Evolutionary conservation across 2,888 invertebrate species (phyloP), one percentile per base, ranked within the genome.

Genomic region (Arctia plantaginis): DNA sequence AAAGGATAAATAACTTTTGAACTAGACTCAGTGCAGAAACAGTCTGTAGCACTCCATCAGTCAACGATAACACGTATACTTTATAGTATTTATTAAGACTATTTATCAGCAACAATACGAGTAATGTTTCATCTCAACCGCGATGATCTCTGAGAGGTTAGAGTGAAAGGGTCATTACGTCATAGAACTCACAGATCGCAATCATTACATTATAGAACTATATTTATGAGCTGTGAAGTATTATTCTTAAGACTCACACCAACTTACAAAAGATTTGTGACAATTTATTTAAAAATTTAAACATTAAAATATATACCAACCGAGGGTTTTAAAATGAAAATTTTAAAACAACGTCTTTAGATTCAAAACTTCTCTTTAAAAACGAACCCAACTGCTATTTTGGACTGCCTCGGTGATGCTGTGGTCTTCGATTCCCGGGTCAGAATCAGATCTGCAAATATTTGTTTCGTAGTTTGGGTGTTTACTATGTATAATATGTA

Each of bases 141-240:
- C 64, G 75, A 65, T 78, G 73, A 82, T 80, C 72, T 77, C 80
- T 72, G 72, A 82, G 78, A 78, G 73, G 78, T 74, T 74, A 66
- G 55, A 73, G 76, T 72, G 62, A 76, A 75, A 75, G 70, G 75
- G 66, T 69, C 73, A 82, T 83, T 82, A 82, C 85, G 79, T 80
- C 82, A 83, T 44, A 67, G 33, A 70, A 64, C 64, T 33, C 71
- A 47, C 71, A 62, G 82, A 78, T 84, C 72, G 82, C 78, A 75
- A 80, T 82, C 79, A 78, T 66, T 66, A 76, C 68, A 69, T 71
- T 73, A 76, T 80, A 84, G 75, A 74, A 80, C 51, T 64, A 72
- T 74, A 84, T 82, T 82, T 84, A 84, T 78, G 76, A 77, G 78
- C 59, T 70, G 55, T 75, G n/a, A n/a, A n/a, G n/a, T 78, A 73